Evolutionary conservation across 2,888 invertebrate genomes (phyloP).

Genomic region (Noctua fimbriata): DNA sequence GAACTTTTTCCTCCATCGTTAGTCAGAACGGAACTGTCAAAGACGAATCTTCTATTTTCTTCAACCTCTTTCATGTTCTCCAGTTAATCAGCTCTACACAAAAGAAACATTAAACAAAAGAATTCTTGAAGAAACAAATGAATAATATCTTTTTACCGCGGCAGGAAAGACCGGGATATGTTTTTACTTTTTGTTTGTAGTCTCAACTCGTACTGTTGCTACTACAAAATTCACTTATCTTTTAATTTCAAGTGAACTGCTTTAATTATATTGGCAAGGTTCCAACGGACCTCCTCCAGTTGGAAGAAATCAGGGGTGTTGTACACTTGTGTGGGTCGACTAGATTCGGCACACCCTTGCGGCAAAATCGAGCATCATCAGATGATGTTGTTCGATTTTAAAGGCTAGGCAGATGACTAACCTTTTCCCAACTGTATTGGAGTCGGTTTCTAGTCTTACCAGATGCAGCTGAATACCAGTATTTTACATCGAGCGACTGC

Average conservation of each 20-base stretch:
- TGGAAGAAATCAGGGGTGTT: neutral
- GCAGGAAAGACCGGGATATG: neutral
- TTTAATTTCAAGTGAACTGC: constrained; percentile 52
- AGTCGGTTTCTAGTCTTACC: neutral
- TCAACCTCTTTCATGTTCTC: neutral
- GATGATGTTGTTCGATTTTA: too few relatives aligned
- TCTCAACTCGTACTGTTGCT: constrained; percentile 14
- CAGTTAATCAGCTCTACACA: constrained; percentile 6
- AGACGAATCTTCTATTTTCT: constrained; percentile 4
- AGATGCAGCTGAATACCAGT: neutral
- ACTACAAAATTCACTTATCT: constrained; percentile 48
- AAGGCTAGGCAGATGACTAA: too few relatives aligned
- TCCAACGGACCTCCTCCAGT: constrained; percentile 24
- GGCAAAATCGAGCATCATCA: neutral
- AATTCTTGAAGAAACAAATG: constrained; percentile 20
- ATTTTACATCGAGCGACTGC: neutral
- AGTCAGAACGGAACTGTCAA: neutral
- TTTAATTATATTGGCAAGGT: constrained; percentile 52
- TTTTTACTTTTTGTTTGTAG: constrained; percentile 6
- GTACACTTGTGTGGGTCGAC: neutral
- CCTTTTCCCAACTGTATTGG: neutral
- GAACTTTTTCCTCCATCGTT: neutral
- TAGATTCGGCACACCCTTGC: neutral
- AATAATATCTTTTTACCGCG: constrained; percentile 2
- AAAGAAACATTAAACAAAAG: constrained; percentile 19